Percentiles rank a stretch among this genome's conserved stretches.
These are phyloP conservation scores for Ariopsis seemanni DNA, from an alignment of 2,113 vertebrate genomes.

Conservation along the genomic window DNA sequence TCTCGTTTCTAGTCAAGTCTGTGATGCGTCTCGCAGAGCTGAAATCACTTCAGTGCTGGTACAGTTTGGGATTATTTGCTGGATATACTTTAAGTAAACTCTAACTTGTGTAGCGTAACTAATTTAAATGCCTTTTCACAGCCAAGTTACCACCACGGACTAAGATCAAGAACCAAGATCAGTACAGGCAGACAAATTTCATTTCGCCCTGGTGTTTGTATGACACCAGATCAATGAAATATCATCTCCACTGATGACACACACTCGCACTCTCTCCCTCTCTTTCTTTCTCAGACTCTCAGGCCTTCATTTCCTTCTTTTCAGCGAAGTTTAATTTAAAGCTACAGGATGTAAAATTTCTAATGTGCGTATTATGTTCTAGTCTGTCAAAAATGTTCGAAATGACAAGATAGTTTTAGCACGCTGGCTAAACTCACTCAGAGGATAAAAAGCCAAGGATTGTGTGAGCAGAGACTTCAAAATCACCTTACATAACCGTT, in stretches of 20 bases:
- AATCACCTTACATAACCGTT: not conserved
- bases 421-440: not conserved
- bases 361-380: not conserved
- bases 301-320: not conserved
- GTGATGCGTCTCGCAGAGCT: not conserved
- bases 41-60: conserved; percentile 35
- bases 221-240: not conserved
- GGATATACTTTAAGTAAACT: too few relatives aligned
- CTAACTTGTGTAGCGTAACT: not conserved
- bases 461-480: too few relatives aligned
- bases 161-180: not conserved
- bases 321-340: not conserved
- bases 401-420: not conserved
- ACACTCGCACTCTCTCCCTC: not conserved
- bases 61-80: conserved; percentile 14
- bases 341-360: not conserved
- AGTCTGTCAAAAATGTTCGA: not conserved
- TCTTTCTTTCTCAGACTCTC: not conserved
- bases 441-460: not conserved
- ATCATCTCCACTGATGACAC: not conserved
- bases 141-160: not conserved
- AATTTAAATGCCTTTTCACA: not conserved
- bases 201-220: not conserved
- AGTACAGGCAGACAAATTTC: not conserved
- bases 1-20: not conserved